Evolutionary conservation across 1,140 invertebrate genomes (phyloP), one percentile per base, ranked within the genome.

Genomic region (Lanistes nyassanus): DNA sequence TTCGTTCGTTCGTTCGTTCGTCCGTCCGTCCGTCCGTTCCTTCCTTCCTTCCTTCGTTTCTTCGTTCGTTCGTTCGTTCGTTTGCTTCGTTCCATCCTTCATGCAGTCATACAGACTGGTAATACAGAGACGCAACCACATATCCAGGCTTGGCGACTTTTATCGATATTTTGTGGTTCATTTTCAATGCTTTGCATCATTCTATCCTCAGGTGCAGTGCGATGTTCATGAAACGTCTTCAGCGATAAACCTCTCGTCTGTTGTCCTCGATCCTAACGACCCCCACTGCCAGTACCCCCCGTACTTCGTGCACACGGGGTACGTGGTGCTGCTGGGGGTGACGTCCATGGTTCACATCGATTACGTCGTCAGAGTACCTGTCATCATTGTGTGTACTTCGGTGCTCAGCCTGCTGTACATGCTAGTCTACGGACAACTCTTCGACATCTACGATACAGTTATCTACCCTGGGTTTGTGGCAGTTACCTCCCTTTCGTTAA

Each of bases 271-370:
- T n/a, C 64, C 81, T 21, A 56, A 64, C 21, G 62, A 60, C 69
- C 68, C 39, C 16, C 16, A 23, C 21, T 80, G 78, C 72, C 74
- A 70, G 3, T 93, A 93, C 87, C 94, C 94, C 39, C 93, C 93
- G 29, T 95, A 95, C 85, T 93, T 94, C 83, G 92, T 92, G 56
- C 93, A 93, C 86, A 92, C 93, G 82, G 91, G 91, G 58, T 92
- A 94, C n/a, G 86, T 95, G 37, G 92, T 93, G 51, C 85, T 95
- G 39, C 89, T 95, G 53, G 93, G 92, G 0, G 91, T 93, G 26
- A 92, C 94, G 7, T 91, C 95, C 79, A 92, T 94, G 67, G 92
- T 93, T 0, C 94, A 94, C n/a, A 68, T 84, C 29, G 92, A 93
- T 74, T 93, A 94, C 87, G 84, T 94, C 23, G 90, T 91, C 79